A percentile compares a stretch with the other conserved stretches of the same genome.
phyloP scores from a whole-genome alignment of 2,888 invertebrate genomes.

The Pomacea canaliculata region DNA sequence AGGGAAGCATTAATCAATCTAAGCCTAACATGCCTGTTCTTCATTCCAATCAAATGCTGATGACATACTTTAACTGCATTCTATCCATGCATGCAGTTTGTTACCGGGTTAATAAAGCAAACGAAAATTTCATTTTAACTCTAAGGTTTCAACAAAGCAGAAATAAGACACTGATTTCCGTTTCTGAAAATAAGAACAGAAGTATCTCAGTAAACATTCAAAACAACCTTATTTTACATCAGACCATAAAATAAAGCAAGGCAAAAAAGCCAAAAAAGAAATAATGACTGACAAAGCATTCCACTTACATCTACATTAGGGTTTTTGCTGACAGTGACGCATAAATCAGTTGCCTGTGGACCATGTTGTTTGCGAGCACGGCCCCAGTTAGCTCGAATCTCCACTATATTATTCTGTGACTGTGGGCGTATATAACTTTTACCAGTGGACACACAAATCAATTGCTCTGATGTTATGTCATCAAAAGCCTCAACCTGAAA shows the following conservation, averaged over 20 bases:
- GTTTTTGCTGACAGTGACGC: constrained; percentile 57
- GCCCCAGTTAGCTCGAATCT: constrained; percentile 70
- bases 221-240: neutral
- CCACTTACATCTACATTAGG: constrained; percentile 64
- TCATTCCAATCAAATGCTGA: too few relatives aligned
- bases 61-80: too few relatives aligned
- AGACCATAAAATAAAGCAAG: neutral
- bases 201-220: neutral
- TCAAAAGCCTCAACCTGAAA: constrained; percentile 59
- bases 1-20: too few relatives aligned
- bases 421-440: constrained; percentile 59
- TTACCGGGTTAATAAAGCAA: too few relatives aligned
- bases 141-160: neutral
- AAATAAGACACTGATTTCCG: neutral
- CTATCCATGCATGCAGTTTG: too few relatives aligned
- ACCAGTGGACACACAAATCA: constrained; percentile 65
- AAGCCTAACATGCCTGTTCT: too few relatives aligned
- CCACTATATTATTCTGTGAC: constrained; percentile 54
- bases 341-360: constrained; percentile 63
- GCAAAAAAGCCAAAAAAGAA: neutral
- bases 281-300: too few relatives aligned
- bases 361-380: constrained; percentile 67
- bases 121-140: too few relatives aligned
- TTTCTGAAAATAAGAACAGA: neutral
- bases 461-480: constrained; percentile 64